A percentile compares a stretch with the other conserved stretches of the same genome.
These are phyloP conservation scores for Cebus imitator DNA, from an alignment of 2,113 vertebrate genomes.

Conservation along the genomic window DNA sequence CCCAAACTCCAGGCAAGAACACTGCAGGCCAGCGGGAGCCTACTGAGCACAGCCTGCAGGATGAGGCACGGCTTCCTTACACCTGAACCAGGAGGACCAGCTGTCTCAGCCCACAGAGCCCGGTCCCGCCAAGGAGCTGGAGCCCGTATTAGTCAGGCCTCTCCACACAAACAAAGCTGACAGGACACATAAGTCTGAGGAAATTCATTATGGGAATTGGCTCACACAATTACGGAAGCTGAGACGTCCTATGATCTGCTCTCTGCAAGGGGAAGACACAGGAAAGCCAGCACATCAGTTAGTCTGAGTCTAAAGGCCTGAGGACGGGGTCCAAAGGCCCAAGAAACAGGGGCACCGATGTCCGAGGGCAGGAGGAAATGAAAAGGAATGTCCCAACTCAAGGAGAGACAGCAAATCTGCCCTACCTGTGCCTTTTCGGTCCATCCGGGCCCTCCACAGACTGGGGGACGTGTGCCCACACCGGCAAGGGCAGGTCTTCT, in stretches of 20 bases:
- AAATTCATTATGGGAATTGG: not conserved
- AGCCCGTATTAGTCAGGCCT: not conserved
- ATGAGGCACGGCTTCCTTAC: not conserved
- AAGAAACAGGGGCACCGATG: not conserved
- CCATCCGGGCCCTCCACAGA: not conserved
- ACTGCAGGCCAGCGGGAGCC: not conserved
- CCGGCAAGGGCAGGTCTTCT: not conserved
- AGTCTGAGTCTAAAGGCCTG: not conserved
- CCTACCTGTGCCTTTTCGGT: not conserved
- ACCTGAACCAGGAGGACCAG: not conserved
- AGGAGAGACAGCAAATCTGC: not conserved
- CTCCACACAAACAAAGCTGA: not conserved
- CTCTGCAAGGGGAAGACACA: not conserved
- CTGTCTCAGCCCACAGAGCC: not conserved
- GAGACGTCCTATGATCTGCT: not conserved
- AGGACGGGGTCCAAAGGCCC: not conserved
- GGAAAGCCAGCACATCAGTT: not conserved
- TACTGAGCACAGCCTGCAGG: no score
- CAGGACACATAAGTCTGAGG: not conserved
- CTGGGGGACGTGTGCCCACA: not conserved
- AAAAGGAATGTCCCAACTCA: not conserved
- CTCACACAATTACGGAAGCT: not conserved
- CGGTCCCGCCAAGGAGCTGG: not conserved
- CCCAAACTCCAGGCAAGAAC: not conserved
- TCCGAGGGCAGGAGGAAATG: not conserved